These are phyloP conservation scores for Sebastes steindachneri DNA, from an alignment of 2,797 vertebrate genomes.

Conservation along the genomic window DNA sequence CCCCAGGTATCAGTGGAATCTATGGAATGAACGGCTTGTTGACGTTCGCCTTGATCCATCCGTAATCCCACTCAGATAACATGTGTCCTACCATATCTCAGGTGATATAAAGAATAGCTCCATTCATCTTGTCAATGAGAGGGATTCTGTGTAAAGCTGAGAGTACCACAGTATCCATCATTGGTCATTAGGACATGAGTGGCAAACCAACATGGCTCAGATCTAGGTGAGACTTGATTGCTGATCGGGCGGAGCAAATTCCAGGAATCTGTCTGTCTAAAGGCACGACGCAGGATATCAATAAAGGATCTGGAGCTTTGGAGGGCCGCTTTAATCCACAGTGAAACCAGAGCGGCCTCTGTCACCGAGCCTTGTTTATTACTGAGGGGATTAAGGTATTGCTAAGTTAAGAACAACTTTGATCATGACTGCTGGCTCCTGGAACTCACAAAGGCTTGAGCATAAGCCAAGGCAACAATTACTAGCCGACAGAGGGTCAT, in stretches of 20 bases:
- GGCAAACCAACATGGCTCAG: constrained; percentile 2
- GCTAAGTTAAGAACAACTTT: constrained; percentile 75
- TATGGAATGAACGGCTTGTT: constrained; percentile 47
- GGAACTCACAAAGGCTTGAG: constrained; percentile 64
- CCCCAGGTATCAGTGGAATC: constrained; percentile 48
- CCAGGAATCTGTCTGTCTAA: constrained; percentile 32
- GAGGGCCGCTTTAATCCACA: constrained; percentile 56
- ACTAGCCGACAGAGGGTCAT: constrained; percentile 67
- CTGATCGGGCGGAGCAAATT: constrained; percentile 11
- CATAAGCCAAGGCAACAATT: constrained; percentile 77
- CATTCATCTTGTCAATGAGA: constrained; percentile 47
- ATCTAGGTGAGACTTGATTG: constrained; percentile 29
- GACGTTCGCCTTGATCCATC: constrained; percentile 36
- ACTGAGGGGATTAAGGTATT: constrained; percentile 68
- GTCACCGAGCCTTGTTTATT: constrained; percentile 70
- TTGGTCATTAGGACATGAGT: constrained; percentile 33
- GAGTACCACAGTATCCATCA: constrained; percentile 30
- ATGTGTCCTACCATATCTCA: constrained; percentile 27
- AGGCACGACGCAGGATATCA: constrained; percentile 17
- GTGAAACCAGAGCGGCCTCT: constrained; percentile 60
- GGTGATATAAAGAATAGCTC: constrained; percentile 43
- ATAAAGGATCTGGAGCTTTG: constrained; percentile 39
- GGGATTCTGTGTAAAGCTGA: constrained; percentile 18
- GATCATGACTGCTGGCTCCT: constrained; percentile 71
- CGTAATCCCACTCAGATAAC: constrained; percentile 47